Evolutionary conservation across 2,888 invertebrate species (phyloP).

Genomic region (Idaea biselata): DNA sequence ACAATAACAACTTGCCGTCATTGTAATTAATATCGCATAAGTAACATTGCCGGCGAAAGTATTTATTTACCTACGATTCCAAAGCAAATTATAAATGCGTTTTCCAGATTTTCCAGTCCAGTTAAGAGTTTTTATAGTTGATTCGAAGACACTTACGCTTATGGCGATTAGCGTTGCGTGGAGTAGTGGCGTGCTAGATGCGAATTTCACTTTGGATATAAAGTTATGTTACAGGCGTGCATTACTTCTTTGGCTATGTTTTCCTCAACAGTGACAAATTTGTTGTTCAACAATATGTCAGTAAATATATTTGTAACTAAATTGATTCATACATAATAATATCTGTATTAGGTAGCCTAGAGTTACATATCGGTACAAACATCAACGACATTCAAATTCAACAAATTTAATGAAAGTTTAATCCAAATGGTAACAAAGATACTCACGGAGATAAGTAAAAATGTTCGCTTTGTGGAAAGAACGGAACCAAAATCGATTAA

Average conservation of each 20-base stretch:
- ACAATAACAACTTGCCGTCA: slow-evolving; percentile 39
- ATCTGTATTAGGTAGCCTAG: neutral
- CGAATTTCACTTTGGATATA: slow-evolving; percentile 58
- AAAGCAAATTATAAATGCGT: slow-evolving; percentile 57
- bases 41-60: slow-evolving; percentile 63
- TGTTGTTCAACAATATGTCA: neutral
- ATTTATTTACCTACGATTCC: slow-evolving; percentile 55
- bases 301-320: neutral
- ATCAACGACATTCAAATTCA: too few relatives aligned
- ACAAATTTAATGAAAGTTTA: too few relatives aligned
- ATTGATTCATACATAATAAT: neutral
- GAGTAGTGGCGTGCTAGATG: slow-evolving; percentile 56
- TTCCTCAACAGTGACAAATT: slow-evolving; percentile 28
- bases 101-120: slow-evolving; percentile 68
- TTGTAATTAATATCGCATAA: slow-evolving; percentile 59
- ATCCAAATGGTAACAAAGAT: too few relatives aligned
- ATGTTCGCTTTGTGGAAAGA: neutral
- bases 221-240: slow-evolving; percentile 12
- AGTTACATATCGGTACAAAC: too few relatives aligned
- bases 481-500: slow-evolving; percentile 4
- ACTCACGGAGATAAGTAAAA: too few relatives aligned
- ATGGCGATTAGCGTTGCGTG: slow-evolving; percentile 64
- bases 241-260: slow-evolving; percentile 27
- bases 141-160: slow-evolving; percentile 59
- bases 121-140: slow-evolving; percentile 50